Conservation (phyloP, 2,888 invertebrate genomes). For the Oxyscelio sp. region DNA sequence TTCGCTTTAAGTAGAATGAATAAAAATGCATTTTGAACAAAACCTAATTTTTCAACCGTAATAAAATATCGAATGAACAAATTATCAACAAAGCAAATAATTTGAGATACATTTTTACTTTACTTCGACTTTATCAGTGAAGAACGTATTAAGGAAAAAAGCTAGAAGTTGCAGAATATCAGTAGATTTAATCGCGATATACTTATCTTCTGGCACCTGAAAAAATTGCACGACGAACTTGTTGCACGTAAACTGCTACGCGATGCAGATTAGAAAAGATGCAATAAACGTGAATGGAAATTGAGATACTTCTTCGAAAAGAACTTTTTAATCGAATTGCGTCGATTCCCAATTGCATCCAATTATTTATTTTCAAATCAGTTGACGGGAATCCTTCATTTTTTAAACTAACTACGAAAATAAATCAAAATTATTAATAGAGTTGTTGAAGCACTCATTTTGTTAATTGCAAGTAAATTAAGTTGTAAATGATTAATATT, state of each 20-base stretch:
- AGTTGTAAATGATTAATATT: no score
- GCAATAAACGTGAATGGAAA: constrained; percentile 62
- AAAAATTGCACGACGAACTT: constrained; percentile 63
- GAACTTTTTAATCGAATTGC: constrained; percentile 47
- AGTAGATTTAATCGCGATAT: constrained; percentile 65
- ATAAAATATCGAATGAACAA: no score
- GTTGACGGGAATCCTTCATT: constrained; percentile 6
- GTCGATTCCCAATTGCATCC: constrained; percentile 26
- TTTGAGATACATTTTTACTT: neutral
- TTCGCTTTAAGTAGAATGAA: constrained; percentile 10
- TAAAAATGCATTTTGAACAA: no score
- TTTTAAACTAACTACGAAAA: neutral
- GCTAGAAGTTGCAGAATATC: constrained; percentile 19
- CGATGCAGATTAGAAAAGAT: constrained; percentile 63
- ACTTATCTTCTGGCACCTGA: constrained; percentile 53
- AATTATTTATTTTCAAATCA: constrained; percentile 54
- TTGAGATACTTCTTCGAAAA: constrained; percentile 47
- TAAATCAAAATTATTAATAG: neutral
- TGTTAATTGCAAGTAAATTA: no score
- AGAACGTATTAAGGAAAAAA: neutral
- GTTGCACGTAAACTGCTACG: constrained; percentile 62
- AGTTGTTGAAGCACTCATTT: neutral
- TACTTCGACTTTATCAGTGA: neutral
- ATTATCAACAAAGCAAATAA: neutral
- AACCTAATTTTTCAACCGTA: no score